Conservation (phyloP, 2,113 vertebrate species). For the Columbina picui region DNA sequence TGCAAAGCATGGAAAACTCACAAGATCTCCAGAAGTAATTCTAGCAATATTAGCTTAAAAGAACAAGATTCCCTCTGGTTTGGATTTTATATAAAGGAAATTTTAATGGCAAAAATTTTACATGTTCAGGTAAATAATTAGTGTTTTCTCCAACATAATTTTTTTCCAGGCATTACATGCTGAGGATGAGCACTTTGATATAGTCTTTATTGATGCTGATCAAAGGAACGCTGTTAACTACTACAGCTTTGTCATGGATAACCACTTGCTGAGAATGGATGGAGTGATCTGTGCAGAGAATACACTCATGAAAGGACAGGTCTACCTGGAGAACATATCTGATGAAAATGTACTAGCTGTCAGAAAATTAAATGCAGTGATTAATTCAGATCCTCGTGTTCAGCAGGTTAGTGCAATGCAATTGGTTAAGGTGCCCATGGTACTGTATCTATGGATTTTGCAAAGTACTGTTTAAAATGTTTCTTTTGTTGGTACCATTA, state of each 20-base stretch:
- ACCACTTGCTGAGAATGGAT: conserved; percentile 78
- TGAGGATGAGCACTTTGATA: conserved; percentile 81
- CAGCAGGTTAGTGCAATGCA: conserved; percentile 75
- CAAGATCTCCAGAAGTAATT: not conserved
- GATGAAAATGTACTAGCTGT: conserved; percentile 80
- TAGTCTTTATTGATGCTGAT: conserved; percentile 86
- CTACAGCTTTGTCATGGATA: conserved; percentile 84
- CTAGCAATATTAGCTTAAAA: not conserved
- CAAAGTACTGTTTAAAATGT: conserved; percentile 24
- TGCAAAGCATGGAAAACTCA: not conserved
- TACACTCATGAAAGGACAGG: conserved; percentile 81
- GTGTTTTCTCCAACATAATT: conserved; percentile 43
- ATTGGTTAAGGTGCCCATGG: not conserved
- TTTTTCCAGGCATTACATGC: conserved; percentile 76
- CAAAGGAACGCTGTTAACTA: conserved; percentile 83
- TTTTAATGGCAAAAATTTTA: conserved; percentile 12
- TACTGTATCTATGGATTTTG: conserved; percentile 33
- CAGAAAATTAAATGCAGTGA: conserved; percentile 80
- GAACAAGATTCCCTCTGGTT: not conserved
- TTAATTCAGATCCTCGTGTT: conserved; percentile 73
- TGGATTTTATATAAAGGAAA: not conserved
- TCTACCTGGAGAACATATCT: conserved; percentile 78
- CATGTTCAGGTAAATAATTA: conserved; percentile 49
- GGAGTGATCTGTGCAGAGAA: conserved; percentile 83
- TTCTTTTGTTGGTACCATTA: conserved; percentile 48